Conservation (phyloP, 2,113 vertebrate species). For the Saguinus imperator region DNA sequence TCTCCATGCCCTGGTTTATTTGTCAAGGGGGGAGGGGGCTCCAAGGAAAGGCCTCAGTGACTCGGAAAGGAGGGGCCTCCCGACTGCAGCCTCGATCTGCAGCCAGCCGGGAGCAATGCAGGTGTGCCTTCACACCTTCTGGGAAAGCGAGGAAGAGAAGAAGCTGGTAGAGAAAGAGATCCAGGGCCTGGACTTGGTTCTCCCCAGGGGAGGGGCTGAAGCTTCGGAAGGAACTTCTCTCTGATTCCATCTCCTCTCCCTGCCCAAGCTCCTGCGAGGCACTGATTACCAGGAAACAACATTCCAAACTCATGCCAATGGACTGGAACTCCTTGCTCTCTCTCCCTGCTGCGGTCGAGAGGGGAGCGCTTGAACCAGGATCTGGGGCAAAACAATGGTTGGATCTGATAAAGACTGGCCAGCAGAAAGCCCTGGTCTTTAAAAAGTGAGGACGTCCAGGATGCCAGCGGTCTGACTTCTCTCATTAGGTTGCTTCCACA, state of each 20-base stretch:
- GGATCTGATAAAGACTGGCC: not conserved
- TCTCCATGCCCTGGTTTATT: constrained; percentile 69
- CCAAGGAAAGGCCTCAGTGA: not conserved
- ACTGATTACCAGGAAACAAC: rapidly evolving
- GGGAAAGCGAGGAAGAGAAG: not conserved
- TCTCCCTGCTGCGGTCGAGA: not conserved
- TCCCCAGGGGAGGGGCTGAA: not conserved
- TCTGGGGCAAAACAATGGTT: not conserved
- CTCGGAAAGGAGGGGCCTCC: not conserved
- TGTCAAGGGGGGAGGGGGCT: constrained; percentile 60
- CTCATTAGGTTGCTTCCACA: not conserved
- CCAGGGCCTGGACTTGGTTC: not conserved
- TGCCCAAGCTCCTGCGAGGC: not conserved
- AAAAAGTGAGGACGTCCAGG: rapidly evolving
- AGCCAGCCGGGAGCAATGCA: not conserved
- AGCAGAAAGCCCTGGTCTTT: not conserved
- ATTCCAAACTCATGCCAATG: rapidly evolving
- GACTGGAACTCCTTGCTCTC: not conserved
- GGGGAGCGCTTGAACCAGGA: too few species aligned
- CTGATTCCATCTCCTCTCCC: not conserved
- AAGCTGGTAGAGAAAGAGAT: rapidly evolving
- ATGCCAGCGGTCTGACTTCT: not conserved
- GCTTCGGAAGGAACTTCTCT: not conserved
- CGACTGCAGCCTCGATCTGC: not conserved
- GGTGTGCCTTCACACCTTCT: not conserved